Conservation (phyloP, 2,113 vertebrate genomes). For the Syngnathus scovelli region DNA sequence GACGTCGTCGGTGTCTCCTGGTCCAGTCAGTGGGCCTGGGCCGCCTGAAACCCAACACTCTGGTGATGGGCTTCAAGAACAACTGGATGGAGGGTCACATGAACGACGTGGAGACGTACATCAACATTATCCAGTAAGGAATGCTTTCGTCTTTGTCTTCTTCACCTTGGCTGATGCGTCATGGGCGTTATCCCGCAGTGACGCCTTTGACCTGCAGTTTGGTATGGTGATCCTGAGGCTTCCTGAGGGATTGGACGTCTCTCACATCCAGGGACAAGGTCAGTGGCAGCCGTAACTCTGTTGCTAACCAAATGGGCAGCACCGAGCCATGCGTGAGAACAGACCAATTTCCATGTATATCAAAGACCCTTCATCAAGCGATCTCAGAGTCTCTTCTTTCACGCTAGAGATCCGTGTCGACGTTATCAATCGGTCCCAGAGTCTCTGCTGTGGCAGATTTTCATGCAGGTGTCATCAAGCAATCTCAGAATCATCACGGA, state of each 20-base stretch:
- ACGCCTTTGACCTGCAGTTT: slow-evolving; percentile 91
- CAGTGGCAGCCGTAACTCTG: slow-evolving; percentile 3
- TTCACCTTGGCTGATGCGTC: not conserved
- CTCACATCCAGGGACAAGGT: slow-evolving; percentile 93
- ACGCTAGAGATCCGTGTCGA: not conserved
- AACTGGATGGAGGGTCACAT: slow-evolving; percentile 88
- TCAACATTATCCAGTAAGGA: slow-evolving; percentile 92
- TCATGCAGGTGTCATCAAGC: not conserved
- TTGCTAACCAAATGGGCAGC: not conserved
- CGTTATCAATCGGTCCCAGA: not conserved
- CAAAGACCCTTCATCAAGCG: not conserved
- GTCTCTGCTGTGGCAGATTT: not conserved
- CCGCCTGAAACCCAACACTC: slow-evolving; percentile 88
- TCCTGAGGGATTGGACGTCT: slow-evolving; percentile 89
- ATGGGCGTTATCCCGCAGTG: slow-evolving; percentile 65
- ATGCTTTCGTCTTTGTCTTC: not conserved
- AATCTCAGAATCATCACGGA: not conserved
- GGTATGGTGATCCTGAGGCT: slow-evolving; percentile 90
- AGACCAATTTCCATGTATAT: not conserved
- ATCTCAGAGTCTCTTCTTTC: not conserved
- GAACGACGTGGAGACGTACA: slow-evolving; percentile 89
- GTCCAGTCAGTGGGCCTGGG: slow-evolving; percentile 87
- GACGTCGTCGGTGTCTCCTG: not conserved
- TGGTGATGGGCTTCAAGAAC: slow-evolving; percentile 95
- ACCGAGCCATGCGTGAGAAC: not conserved